phyloP scores from a whole-genome alignment of 2,888 invertebrate species.

The Leptodirus hochenwartii region DNA sequence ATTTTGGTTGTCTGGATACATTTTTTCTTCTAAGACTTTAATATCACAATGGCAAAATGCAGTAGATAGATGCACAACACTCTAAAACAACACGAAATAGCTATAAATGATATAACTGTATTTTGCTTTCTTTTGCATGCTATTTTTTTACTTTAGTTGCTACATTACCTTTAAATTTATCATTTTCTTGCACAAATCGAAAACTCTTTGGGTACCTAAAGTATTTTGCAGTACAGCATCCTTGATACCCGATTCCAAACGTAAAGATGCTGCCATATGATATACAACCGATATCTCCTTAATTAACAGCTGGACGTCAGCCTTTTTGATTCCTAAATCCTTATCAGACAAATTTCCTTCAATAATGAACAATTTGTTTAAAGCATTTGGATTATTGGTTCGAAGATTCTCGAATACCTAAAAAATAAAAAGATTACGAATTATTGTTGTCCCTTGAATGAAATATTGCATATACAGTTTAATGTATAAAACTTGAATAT shows the following conservation, averaged over 20 bases:
- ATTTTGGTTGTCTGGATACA: constrained; percentile 44
- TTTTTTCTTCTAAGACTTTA: constrained; percentile 49
- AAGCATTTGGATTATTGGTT: constrained; percentile 5
- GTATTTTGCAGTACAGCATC: constrained; percentile 41
- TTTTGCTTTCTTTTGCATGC: neutral
- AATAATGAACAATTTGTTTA: constrained; percentile 26
- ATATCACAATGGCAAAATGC: constrained; percentile 75
- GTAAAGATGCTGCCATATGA: constrained; percentile 46
- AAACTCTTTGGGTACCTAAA: constrained; percentile 33
- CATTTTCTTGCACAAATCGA: constrained; percentile 21
- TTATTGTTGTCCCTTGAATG: no score
- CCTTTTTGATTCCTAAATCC: constrained; percentile 26
- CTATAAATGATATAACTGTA: neutral
- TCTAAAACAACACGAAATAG: constrained; percentile 6
- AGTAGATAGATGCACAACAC: constrained; percentile 53
- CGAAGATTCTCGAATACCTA: constrained; percentile 8
- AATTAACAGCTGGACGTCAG: constrained; percentile 30
- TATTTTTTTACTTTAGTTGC: neutral
- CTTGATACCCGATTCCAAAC: constrained; percentile 40
- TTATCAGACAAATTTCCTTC: constrained; percentile 37
- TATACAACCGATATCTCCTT: constrained; percentile 37
- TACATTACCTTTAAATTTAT: constrained; percentile 10
- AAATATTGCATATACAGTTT: no score
- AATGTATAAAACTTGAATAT: no score
- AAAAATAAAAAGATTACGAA: neutral